A percentile compares a stretch with the other conserved stretches of the same genome.
Evolutionary conservation across 2,888 invertebrate genomes (phyloP).

Genomic region (Tipula helvola): DNA sequence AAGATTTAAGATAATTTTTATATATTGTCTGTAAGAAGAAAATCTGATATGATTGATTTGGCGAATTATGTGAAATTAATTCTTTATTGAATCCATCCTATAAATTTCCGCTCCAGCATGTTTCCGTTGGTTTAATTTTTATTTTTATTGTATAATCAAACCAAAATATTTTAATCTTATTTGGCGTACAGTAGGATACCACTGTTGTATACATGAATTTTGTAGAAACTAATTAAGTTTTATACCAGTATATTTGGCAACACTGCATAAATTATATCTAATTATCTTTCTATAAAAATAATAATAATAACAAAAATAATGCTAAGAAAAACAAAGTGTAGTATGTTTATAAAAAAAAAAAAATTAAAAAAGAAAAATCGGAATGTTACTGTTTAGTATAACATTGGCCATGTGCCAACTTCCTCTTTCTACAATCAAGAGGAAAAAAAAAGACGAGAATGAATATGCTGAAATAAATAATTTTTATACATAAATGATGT

Average conservation of each 20-base stretch:
- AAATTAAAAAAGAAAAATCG: not conserved
- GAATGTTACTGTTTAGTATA: slow-evolving; percentile 5
- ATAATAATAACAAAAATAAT: not conserved
- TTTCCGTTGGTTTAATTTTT: not conserved
- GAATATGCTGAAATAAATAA: not conserved
- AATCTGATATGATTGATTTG: slow-evolving; percentile 4
- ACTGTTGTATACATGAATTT: not conserved
- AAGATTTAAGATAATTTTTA: not conserved
- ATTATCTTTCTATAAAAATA: not conserved
- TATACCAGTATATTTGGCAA: not conserved
- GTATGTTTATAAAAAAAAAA: not conserved
- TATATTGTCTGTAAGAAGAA: not conserved
- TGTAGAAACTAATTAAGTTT: not conserved
- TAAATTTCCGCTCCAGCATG: not conserved
- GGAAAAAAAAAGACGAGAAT: not conserved
- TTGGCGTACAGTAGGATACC: not conserved
- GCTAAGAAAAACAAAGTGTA: not conserved
- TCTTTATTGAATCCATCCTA: not conserved
- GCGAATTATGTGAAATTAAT: not conserved
- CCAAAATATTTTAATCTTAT: not conserved
- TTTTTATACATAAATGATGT: not conserved
- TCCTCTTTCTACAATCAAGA: slow-evolving; percentile 9
- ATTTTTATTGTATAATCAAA: not conserved
- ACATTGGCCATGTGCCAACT: slow-evolving; percentile 4
- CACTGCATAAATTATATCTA: not conserved